Evolutionary conservation across 2,888 invertebrate species (phyloP).

Genomic region (Ganaspis brasiliensis): DNA sequence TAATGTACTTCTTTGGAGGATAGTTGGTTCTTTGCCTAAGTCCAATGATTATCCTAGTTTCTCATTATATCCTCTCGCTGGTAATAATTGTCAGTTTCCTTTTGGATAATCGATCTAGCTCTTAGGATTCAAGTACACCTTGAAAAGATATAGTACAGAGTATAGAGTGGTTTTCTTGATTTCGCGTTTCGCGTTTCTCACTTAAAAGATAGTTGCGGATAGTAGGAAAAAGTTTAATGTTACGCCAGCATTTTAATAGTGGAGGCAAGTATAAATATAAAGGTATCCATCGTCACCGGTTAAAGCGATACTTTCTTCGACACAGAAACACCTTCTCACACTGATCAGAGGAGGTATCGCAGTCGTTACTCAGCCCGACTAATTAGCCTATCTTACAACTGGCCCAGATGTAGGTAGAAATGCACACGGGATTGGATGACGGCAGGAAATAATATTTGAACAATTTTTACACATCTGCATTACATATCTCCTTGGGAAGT

Average conservation of each 20-base stretch:
- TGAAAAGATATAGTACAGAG: background rate
- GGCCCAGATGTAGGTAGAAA: conserved; percentile 68
- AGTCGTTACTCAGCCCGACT: conserved; percentile 61
- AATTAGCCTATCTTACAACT: conserved; percentile 63
- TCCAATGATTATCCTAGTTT: background rate
- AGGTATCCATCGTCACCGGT: conserved; percentile 11
- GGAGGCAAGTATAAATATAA: background rate
- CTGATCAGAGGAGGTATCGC: conserved; percentile 59
- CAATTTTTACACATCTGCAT: conserved; percentile 56
- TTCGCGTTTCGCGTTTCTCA: conserved; percentile 3
- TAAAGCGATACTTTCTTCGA: conserved; percentile 68
- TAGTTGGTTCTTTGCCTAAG: background rate
- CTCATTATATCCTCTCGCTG: conserved; percentile 3
- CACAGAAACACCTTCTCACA: conserved; percentile 65
- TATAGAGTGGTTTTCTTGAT: background rate
- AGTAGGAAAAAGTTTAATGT: background rate
- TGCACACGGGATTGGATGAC: conserved; percentile 64
- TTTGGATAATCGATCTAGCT: conserved; percentile 12
- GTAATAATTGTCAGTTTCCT: conserved; percentile 17
- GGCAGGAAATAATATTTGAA: conserved; percentile 64
- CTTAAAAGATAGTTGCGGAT: background rate
- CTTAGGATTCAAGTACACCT: background rate
- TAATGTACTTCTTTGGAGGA: too few species aligned
- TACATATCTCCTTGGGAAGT: conserved; percentile 61
- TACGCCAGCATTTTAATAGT: conserved; percentile 24